A percentile compares a stretch with the other conserved stretches of the same genome.
Evolutionary conservation across 2,797 vertebrate genomes (phyloP).

Genomic region (Jordanella pulchra): DNA sequence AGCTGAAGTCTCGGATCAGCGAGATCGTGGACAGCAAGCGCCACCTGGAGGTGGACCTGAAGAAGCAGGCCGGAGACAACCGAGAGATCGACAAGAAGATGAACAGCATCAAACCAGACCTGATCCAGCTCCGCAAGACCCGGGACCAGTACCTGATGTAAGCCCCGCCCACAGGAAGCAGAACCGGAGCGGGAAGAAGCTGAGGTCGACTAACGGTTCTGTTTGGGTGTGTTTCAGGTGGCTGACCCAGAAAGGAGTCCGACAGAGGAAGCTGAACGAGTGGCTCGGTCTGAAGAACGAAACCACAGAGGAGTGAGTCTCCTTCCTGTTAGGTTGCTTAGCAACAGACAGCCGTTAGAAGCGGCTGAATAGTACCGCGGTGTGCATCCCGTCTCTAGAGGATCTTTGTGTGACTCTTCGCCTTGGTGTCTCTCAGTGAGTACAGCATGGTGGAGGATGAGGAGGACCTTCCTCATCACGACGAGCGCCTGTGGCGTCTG

Average conservation of each 20-base stretch:
- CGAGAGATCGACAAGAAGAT: constrained; percentile 94
- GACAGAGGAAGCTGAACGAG: constrained; percentile 92
- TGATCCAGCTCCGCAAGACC: constrained; percentile 93
- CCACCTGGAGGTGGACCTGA: constrained; percentile 90
- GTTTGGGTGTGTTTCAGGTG: constrained; percentile 77
- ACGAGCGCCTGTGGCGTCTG: constrained; percentile 91
- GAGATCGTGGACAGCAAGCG: constrained; percentile 92
- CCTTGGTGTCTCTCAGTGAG: constrained; percentile 51
- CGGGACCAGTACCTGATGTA: constrained; percentile 93
- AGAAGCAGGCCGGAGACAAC: constrained; percentile 89
- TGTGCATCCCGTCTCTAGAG: too few relatives aligned
- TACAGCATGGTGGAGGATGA: constrained; percentile 88
- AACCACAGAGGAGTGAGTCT: constrained; percentile 85
- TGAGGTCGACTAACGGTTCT: background rate
- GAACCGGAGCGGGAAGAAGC: background rate
- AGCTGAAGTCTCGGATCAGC: constrained; percentile 88
- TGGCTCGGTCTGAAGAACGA: constrained; percentile 92
- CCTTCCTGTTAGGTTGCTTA: too few relatives aligned
- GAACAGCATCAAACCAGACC: constrained; percentile 94
- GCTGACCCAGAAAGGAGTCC: constrained; percentile 90
- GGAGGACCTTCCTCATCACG: constrained; percentile 90
- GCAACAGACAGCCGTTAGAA: too few relatives aligned
- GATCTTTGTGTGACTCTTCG: background rate
- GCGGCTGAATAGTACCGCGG: too few relatives aligned
- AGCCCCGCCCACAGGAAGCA: background rate